Base-by-base conservation (phyloP, 2,113 vertebrate species). In the Cottus gobio region DNA sequence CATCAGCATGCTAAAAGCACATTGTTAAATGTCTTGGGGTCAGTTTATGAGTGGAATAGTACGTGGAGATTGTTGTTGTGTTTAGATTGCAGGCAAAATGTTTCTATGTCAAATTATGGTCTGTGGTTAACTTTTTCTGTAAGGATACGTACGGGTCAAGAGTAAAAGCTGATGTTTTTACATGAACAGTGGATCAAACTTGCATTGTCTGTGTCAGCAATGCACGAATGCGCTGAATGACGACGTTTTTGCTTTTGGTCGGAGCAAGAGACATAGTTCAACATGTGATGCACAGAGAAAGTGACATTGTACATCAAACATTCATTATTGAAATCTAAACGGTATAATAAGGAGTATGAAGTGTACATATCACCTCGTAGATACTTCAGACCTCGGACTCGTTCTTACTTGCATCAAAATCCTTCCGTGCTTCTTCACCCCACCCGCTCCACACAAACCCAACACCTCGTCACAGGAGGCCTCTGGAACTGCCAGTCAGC, bases 1-100 rank as follows among this genome's bases (percentile, higher is more conserved):
- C 36, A 57, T 82, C 31, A 56, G 36, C 26, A 52, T 80, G 77
- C 87, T 71, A 85, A 76, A 74, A 56, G 61, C 66, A 60, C 60
- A 77, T 77, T 72, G 74, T 84, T 77, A 65, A 66, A 13, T 58
- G 56, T 70, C 44, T 71, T 70, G 20, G 34, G 34, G 28, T 28
- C 71, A 34, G 34, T 34, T 34, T 34, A 34, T 34, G 34, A n/a
- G 13, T 42, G 34, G 30, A 34, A 28, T 61, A 34, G 13, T 24
- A 48, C 11, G 15, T 34, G n/a, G 9, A 20, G 4, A 37, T 22
- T 46, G 8, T 26, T 36, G n/a, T 20, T 16, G 28, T 69, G 3
- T 80, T 68, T 3, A 37, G 48, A 44, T 20, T 39, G 10, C 8
- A 10, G 15, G 10, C 7, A 10, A 60, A 48, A 1, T 1, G 39